Conservation (phyloP, 2,888 invertebrate genomes). For the Timandra comae region DNA sequence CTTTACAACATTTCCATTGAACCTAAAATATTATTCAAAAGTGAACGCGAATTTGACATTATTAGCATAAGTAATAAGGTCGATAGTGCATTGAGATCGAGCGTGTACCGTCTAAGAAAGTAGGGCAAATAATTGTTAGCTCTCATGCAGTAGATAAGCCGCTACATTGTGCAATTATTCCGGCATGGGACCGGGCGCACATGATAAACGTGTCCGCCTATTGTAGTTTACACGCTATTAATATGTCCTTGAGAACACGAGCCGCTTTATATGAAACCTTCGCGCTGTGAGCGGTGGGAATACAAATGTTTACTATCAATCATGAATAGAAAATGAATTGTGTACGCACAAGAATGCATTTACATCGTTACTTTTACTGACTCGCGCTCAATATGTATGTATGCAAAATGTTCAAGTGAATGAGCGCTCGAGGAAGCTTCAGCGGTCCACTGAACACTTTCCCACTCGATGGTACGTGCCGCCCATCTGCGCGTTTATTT, state of each 20-base stretch:
- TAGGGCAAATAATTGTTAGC: conserved; percentile 60
- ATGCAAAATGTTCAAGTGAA: conserved; percentile 26
- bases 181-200: conserved; percentile 44
- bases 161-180: conserved; percentile 59
- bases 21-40: no score
- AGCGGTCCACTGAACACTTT: conserved; percentile 61
- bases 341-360: conserved; percentile 35
- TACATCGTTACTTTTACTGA: conserved; percentile 47
- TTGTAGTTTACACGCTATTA: conserved; percentile 53
- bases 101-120: conserved; percentile 43
- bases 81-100: no score
- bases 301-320: conserved; percentile 26
- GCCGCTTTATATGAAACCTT: conserved; percentile 30
- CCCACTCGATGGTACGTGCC: conserved; percentile 52
- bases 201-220: conserved; percentile 57
- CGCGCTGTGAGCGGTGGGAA: conserved; percentile 28
- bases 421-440: conserved; percentile 42
- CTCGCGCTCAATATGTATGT: conserved; percentile 23
- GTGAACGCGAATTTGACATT: no score
- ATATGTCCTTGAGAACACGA: conserved; percentile 63
- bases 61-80: no score
- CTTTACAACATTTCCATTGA: no score
- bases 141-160: conserved; percentile 62
- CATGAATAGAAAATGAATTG: conserved; percentile 31
- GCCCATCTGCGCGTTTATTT: conserved; percentile 36